Evolutionary conservation across 2,797 vertebrate species (phyloP), one percentile per base, ranked within the genome.

Genomic region (Trachops cirrhosus): DNA sequence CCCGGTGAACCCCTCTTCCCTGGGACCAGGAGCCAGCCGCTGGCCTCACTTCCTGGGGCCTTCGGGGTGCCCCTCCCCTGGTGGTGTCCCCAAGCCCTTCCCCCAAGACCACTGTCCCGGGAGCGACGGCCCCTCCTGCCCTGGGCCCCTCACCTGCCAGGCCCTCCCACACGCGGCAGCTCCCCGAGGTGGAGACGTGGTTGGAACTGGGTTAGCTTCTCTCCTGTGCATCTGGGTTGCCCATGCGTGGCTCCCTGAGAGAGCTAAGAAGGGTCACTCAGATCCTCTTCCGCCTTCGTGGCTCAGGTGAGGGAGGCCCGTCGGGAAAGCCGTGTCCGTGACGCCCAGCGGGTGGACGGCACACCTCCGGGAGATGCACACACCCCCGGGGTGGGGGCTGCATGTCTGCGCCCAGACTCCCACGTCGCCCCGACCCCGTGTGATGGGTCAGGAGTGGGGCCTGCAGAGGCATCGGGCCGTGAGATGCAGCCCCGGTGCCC

Each of bases 381-480:
- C 32, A 15, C 22, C 15, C 16, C n/a, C 3, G 15, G 59, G 26
- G 62, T 5, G 6, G 64, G 64, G 29, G 24, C 16, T 18, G 32
- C 9, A 4, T 7, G 32, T n/a, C 62, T n/a, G 62, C 4, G 1
- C 15, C 62, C 62, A n/a, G 5, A n/a, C 29, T 15, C 14, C 0
- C 62, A 67, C 5, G 32, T n/a, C 4, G 1, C 32, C 62, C 16
- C 16, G 3, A 24, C 62, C 62, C 62, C 1, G 6, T 15, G 32
- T 16, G 62, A 8, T 2, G 15, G 32, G 59, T 62, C 12, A n/a
- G 14, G 32, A 67, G 32, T 16, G 9, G 62, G 62, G 26, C 32
- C 62, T n/a, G 62, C 11, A 1, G 29, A 15, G 59, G 29, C 59
- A 14, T 15, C 11, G 5, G 59, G 59, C 26, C 1, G 10, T 29